These are phyloP conservation scores for Delia radicum DNA, from an alignment of 1,140 invertebrate genomes.

Conservation along the genomic window DNA sequence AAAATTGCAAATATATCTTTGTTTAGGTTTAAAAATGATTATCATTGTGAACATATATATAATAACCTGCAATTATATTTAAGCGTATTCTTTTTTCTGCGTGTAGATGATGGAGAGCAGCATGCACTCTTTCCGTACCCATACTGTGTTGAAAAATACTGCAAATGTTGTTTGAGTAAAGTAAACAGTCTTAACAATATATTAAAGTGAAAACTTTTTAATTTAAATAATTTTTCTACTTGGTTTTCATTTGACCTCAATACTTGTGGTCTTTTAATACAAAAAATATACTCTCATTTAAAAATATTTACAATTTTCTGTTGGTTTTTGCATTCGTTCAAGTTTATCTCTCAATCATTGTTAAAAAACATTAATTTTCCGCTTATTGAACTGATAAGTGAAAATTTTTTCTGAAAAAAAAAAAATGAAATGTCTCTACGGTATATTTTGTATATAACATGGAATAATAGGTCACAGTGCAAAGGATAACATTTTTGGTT, in stretches of 20 bases:
- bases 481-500: background rate
- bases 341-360: conserved; percentile 4
- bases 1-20: too few species aligned
- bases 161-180: background rate
- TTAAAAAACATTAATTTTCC: conserved; percentile 5
- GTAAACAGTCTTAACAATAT: background rate
- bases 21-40: too few species aligned
- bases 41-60: too few species aligned
- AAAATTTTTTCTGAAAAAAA: background rate
- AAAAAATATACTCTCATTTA: background rate
- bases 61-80: too few species aligned
- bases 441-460: background rate
- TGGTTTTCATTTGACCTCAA: background rate
- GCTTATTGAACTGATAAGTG: conserved; percentile 4
- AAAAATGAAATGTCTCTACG: background rate
- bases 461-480: too few species aligned
- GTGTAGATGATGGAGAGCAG: too few species aligned
- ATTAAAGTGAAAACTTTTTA: background rate
- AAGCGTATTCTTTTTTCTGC: too few species aligned
- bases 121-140: background rate
- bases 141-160: background rate
- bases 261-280: background rate
- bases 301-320: background rate
- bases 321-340: background rate
- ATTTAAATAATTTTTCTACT: background rate